Evolutionary conservation across 2,113 vertebrate species (phyloP).

Genomic region (Stegostoma tigrinum): DNA sequence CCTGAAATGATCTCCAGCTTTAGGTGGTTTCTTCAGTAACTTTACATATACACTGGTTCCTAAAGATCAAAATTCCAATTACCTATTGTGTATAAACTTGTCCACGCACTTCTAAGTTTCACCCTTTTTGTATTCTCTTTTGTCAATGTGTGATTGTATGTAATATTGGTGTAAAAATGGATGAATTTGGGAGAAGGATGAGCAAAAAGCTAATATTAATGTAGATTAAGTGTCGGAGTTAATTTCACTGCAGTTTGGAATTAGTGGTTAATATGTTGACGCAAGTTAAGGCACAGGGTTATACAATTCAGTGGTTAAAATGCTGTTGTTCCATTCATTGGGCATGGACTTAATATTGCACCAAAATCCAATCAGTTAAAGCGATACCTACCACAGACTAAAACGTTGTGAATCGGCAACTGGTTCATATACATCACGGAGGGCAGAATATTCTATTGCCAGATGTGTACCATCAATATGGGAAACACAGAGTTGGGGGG

Average conservation of each 20-base stretch:
- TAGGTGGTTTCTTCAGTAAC: neutral
- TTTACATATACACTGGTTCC: neutral
- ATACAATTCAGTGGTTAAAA: neutral
- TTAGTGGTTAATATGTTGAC: neutral
- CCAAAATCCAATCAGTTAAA: neutral
- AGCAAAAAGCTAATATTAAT: neutral
- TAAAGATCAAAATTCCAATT: neutral
- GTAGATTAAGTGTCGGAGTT: neutral
- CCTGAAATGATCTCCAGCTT: neutral
- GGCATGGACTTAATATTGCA: neutral
- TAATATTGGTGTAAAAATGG: neutral
- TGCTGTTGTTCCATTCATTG: neutral
- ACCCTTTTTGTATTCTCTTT: neutral
- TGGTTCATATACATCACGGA: neutral
- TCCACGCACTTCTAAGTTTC: neutral
- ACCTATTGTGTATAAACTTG: neutral
- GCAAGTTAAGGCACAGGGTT: neutral
- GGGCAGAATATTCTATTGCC: neutral
- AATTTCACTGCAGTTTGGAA: neutral
- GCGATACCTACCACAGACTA: neutral
- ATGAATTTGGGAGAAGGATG: neutral
- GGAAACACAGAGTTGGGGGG: too few relatives aligned
- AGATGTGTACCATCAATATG: neutral
- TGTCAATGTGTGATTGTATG: neutral
- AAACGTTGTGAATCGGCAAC: neutral